Evolutionary conservation across 2,888 invertebrate species (phyloP).

Genomic region (Incurvaria masculella): DNA sequence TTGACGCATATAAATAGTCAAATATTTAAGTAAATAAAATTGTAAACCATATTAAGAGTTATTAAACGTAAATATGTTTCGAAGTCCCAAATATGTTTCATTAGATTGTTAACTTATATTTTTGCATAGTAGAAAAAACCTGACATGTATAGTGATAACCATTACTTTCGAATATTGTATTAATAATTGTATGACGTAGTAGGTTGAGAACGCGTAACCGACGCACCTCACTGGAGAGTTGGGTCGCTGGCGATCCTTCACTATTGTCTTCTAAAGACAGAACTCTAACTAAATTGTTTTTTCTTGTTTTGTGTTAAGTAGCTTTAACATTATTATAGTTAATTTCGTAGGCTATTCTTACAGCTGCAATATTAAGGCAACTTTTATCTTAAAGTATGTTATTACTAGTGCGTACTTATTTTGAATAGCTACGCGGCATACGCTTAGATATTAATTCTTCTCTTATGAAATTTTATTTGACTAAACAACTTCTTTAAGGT

Average conservation of each 20-base stretch:
- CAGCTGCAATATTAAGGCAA: background rate
- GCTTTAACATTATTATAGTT: background rate
- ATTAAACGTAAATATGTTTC: background rate
- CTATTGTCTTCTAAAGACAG: conserved; percentile 30
- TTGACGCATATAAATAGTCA: background rate
- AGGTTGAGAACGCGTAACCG: background rate
- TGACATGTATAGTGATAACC: background rate
- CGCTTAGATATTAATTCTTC: background rate
- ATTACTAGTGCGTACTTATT: background rate
- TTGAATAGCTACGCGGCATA: background rate
- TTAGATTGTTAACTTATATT: background rate
- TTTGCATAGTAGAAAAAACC: background rate
- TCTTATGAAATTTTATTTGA: background rate
- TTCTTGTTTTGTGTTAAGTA: background rate
- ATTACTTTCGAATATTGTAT: background rate
- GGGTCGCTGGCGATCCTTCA: conserved; percentile 53
- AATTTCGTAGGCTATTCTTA: background rate
- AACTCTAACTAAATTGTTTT: background rate
- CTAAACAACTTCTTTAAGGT: background rate
- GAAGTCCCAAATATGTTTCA: background rate
- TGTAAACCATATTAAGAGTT: background rate
- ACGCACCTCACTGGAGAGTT: background rate
- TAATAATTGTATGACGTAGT: background rate
- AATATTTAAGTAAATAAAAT: background rate
- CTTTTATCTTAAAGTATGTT: background rate